Evolutionary conservation across 37 sponge, comb jelly and placozoan species (phyloP), one percentile per base, ranked within the genome.

Genomic region (Oopsacas minuta): DNA sequence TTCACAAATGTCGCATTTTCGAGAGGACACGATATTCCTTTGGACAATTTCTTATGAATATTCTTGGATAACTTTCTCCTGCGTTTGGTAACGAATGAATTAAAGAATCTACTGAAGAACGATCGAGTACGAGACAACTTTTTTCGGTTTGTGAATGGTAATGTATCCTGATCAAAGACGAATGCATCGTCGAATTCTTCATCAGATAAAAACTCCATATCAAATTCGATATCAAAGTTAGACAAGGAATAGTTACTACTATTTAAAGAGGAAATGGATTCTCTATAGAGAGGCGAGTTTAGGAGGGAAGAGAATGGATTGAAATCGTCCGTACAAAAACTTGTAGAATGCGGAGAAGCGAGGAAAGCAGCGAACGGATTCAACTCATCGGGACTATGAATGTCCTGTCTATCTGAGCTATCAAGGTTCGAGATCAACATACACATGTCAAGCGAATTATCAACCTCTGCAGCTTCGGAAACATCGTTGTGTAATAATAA

Each of bases 11-110:
- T 61, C 1, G 75, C 28, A n/a, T 61, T 61, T 61, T 61, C 75
- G 28, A 61, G 75, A 3, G 75, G 75, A 61, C 75, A 61, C 22
- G 75, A 61, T 32, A 61, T 61, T 61, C 75, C 75, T 61, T 61
- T 61, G 3, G 30, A 7, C 28, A 61, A 61, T 12, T n/a, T 61
- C 75, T 10, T 25, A 61, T 25, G 30, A 32, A n/a, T 5, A 3
- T 61, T 61, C 75, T 34, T 61, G 7, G 20, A 25, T n/a, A 61
- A 20, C 28, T 34, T 61, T 12, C 75, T 61, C 28, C 30, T 61
- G 5, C 75, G 75, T 5, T 61, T 61, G 22, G 7, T 25, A 3
- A 61, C 7, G 30, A 61, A 20, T 25, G 75, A 61, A 3, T 25
- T 7, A 61, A 61, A 61, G 5, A 61, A 61, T 61, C 75, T 3